Evolutionary conservation across 1,140 invertebrate genomes (phyloP).

Genomic region (Drosophila leontia): DNA sequence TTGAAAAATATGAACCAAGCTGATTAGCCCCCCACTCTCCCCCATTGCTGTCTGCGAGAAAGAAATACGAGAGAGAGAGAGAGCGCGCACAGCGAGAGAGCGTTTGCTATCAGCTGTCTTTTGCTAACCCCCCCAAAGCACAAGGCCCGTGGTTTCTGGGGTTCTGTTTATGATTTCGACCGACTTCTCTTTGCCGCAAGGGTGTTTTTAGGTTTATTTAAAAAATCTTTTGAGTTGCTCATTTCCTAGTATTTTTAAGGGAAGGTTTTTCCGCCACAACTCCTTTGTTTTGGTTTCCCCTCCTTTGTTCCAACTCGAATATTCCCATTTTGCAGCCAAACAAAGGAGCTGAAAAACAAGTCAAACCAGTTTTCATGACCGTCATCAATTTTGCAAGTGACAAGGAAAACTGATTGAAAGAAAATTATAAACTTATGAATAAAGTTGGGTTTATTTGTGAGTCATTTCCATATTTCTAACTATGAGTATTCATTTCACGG

Average conservation of each 20-base stretch:
- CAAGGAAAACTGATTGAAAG: neutral
- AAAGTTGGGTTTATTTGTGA: neutral
- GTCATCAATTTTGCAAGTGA: neutral
- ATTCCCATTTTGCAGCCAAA: conserved; percentile 10
- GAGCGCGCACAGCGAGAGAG: neutral
- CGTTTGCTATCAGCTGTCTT: conserved; percentile 27
- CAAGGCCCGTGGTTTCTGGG: neutral
- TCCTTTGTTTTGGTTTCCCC: conserved; percentile 24
- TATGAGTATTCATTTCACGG: neutral
- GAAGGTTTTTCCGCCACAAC: conserved; percentile 19
- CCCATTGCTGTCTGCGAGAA: conserved; percentile 7
- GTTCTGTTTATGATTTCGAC: conserved; percentile 10
- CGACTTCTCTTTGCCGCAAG: conserved; percentile 30
- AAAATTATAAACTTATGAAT: neutral
- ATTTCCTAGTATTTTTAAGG: conserved; percentile 10
- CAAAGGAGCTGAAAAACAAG: conserved; percentile 49
- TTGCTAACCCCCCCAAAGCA: neutral
- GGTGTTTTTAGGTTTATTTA: conserved; percentile 34
- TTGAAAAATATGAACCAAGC: conserved; percentile 49
- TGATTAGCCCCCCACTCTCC: conserved; percentile 33
- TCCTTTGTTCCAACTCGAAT: conserved; percentile 40
- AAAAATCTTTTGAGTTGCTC: conserved; percentile 18
- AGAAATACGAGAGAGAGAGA: conserved; percentile 2
- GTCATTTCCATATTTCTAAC: neutral
- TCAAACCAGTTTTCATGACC: conserved; percentile 51